Base-by-base conservation (phyloP, 2,797 vertebrate species). In the Fratercula arctica region DNA sequence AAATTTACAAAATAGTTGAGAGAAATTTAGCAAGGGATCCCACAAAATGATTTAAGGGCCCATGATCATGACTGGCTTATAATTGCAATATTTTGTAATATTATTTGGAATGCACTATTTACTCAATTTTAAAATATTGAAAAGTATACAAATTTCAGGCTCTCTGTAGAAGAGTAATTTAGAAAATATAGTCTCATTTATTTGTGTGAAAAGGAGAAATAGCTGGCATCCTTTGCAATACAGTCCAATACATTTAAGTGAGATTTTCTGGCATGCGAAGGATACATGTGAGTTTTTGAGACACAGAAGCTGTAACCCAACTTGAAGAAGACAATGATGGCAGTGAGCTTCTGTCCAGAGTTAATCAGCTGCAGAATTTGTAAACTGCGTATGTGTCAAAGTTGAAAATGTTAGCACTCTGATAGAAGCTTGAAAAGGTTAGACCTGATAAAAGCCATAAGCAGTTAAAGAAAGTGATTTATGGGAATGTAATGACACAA, bases 351-450 rank as follows among this genome's bases (percentile, higher is more conserved):
- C 98, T 98, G 97, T 98, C 98, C 98, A 98, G 98, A 99, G 98
- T 98, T 99, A 99, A 99, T 99, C 99, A 99, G 98, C 98, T 99
- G 98, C 98, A 98, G 98, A 98, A 99, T 99, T 98, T 98, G 98
- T 99, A 99, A 99, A 99, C 99, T 99, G 98, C 98, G 95, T 98
- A 98, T 98, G 98, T 99, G 99, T 99, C 99, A 99, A 98, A 99
- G 98, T 99, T 99, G 99, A 99, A 99, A 99, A 99, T 99, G 99
- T 99, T 99, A 99, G 98, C 98, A 93, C 98, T 99, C 98, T 99
- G 99, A 99, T 99, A 99, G 99, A 99, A 98, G 98, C 99, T 99
- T 99, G 99, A 99, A 99, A 99, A 99, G 99, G 99, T 99, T 99
- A 99, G 98, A 99, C 99, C 99, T 99, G 99, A 99, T 99, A 99